A percentile compares a stretch with the other conserved stretches of the same genome.
Conservation (phyloP, 2,113 vertebrate species). For the Sardina pilchardus region DNA sequence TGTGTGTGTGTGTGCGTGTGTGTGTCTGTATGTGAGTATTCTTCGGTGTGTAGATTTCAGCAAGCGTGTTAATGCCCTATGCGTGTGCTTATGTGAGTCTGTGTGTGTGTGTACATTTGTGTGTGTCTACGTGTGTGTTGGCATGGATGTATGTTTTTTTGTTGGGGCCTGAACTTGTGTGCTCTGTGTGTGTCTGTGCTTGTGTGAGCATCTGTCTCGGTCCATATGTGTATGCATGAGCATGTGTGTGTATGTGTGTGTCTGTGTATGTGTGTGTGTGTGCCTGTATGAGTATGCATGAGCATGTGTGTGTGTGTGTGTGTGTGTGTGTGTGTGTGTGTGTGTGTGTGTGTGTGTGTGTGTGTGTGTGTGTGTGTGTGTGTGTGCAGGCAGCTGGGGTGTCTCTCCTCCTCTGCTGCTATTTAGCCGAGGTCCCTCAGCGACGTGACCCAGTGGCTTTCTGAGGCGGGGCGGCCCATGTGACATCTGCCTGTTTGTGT, state of each 20-base stretch:
- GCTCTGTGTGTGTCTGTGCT: neutral
- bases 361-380: slow-evolving; percentile 18
- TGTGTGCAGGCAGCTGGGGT: slow-evolving; percentile 48
- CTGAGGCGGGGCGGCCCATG: slow-evolving; percentile 66
- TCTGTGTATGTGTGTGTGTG: slow-evolving; percentile 47
- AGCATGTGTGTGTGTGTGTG: neutral
- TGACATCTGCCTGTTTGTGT: slow-evolving; percentile 75
- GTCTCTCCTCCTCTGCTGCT: slow-evolving; percentile 58
- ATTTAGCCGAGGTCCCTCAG: slow-evolving; percentile 61
- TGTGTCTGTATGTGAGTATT: slow-evolving; percentile 30
- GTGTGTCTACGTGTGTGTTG: neutral
- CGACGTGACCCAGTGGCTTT: slow-evolving; percentile 73
- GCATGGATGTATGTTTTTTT: neutral
- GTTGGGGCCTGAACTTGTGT: neutral
- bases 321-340: neutral
- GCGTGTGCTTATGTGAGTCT: neutral
- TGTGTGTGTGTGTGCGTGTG: slow-evolving; percentile 45
- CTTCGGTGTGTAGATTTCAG: too few species aligned
- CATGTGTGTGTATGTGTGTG: neutral
- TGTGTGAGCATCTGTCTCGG: neutral
- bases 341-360: neutral
- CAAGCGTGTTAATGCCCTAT: too few species aligned
- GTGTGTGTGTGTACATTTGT: neutral
- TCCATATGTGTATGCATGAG: neutral
- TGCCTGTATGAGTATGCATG: neutral